Conservation (phyloP, 2,888 invertebrate genomes). For the Sthenelais limicola region DNA sequence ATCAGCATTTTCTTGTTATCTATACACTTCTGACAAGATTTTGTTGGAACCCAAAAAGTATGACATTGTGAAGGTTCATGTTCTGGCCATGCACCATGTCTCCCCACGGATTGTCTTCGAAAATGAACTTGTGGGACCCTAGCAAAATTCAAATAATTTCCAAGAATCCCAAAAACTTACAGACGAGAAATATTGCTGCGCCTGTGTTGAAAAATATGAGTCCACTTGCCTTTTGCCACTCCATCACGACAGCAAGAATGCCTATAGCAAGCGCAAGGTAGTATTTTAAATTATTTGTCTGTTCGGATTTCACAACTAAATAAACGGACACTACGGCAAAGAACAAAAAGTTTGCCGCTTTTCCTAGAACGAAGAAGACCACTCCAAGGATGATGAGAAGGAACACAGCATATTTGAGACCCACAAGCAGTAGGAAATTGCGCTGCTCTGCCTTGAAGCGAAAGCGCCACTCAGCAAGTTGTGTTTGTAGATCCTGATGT, state of each 20-base stretch:
- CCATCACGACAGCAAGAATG: slow-evolving; percentile 24
- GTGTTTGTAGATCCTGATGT: slow-evolving; percentile 42
- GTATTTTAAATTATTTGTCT: slow-evolving; percentile 32
- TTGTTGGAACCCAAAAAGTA: no score
- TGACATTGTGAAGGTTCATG: no score
- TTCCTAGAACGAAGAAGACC: slow-evolving; percentile 40
- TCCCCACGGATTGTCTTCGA: neutral
- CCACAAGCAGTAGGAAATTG: slow-evolving; percentile 45
- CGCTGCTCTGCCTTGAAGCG: slow-evolving; percentile 45
- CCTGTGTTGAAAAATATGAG: slow-evolving; percentile 35
- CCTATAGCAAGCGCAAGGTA: slow-evolving; percentile 27
- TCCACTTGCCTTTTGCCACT: slow-evolving; percentile 22
- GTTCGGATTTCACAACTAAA: slow-evolving; percentile 36
- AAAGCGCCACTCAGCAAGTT: slow-evolving; percentile 45
- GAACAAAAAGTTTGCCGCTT: slow-evolving; percentile 40
- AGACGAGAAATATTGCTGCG: slow-evolving; percentile 25
- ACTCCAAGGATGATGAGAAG: slow-evolving; percentile 23
- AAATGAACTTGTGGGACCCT: neutral
- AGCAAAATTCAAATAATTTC: slow-evolving; percentile 40
- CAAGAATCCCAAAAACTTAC: slow-evolving; percentile 37
- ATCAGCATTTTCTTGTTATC: no score
- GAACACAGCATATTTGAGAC: slow-evolving; percentile 38
- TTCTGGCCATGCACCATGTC: no score
- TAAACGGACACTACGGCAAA: slow-evolving; percentile 20
- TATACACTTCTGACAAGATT: no score